phyloP scores from a whole-genome alignment of 2,888 invertebrate species.

The Caradrina clavipalpis region DNA sequence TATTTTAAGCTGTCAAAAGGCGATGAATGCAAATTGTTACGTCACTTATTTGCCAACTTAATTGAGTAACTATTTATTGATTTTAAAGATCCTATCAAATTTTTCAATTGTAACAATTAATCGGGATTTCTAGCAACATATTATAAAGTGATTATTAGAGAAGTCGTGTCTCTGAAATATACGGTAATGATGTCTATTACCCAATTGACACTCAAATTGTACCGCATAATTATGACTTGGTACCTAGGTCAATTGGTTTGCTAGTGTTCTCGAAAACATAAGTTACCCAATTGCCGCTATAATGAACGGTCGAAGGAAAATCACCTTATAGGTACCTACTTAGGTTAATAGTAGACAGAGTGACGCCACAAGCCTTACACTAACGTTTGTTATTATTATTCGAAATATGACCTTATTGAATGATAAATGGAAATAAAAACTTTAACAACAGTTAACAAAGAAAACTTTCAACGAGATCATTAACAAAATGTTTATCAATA shows the following conservation, averaged over 20 bases:
- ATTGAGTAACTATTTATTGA: too few species aligned
- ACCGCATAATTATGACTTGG: constrained; percentile 4
- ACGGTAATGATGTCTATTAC: too few species aligned
- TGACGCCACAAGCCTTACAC: neutral
- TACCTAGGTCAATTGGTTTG: neutral
- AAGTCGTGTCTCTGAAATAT: too few species aligned
- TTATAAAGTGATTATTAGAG: too few species aligned
- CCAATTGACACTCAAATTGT: constrained; percentile 12
- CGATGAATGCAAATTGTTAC: too few species aligned
- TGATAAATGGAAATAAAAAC: constrained; percentile 15
- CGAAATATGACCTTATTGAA: constrained; percentile 6
- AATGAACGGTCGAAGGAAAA: neutral
- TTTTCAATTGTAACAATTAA: too few species aligned
- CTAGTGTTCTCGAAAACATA: constrained; percentile 5
- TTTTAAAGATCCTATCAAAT: too few species aligned
- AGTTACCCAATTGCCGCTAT: neutral
- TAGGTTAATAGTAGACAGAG: neutral
- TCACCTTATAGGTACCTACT: neutral
- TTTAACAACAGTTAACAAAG: neutral
- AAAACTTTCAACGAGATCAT: constrained; percentile 27
- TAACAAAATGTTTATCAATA: constrained; percentile 30
- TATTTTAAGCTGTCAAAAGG: too few species aligned
- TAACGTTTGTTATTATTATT: neutral
- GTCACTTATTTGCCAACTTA: too few species aligned
- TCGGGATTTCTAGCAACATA: too few species aligned